Percentiles rank a stretch among this genome's conserved stretches.
These are phyloP conservation scores for Rynchops niger DNA, from an alignment of 2,113 vertebrate genomes.

Conservation along the genomic window DNA sequence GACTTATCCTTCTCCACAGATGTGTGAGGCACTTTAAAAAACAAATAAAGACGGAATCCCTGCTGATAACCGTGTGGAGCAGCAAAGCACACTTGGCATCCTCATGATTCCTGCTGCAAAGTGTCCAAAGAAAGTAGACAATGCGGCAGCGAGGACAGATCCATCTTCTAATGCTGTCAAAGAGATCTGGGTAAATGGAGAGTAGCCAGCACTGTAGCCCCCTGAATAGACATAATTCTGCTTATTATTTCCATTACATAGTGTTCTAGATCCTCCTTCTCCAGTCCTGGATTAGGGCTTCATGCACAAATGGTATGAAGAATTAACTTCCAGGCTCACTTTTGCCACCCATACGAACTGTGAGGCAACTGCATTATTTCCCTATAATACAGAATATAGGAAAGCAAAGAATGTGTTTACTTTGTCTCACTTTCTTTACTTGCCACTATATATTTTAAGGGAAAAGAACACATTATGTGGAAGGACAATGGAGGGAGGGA, in stretches of 20 bases:
- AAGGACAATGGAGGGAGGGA: neutral
- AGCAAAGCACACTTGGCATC: neutral
- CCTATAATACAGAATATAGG: neutral
- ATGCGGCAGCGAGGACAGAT: neutral
- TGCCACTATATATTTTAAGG: neutral
- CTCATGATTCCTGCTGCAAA: neutral
- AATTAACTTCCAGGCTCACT: neutral
- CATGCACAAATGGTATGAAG: neutral
- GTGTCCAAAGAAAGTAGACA: neutral
- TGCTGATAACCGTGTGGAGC: neutral
- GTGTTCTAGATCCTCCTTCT: neutral
- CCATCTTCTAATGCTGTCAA: neutral
- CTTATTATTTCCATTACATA: neutral
- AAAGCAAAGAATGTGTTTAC: neutral
- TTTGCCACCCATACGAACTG: neutral
- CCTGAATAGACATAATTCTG: neutral
- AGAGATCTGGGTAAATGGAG: neutral
- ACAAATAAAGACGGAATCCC: neutral
- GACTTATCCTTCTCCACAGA: neutral
- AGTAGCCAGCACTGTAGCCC: neutral
- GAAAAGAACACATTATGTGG: neutral
- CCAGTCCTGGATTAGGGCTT: neutral
- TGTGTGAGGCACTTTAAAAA: constrained; percentile 23
- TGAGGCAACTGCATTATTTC: neutral
- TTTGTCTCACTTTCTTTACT: neutral